Conservation (phyloP, 1,140 invertebrate genomes). For the Aricia agestis region DNA sequence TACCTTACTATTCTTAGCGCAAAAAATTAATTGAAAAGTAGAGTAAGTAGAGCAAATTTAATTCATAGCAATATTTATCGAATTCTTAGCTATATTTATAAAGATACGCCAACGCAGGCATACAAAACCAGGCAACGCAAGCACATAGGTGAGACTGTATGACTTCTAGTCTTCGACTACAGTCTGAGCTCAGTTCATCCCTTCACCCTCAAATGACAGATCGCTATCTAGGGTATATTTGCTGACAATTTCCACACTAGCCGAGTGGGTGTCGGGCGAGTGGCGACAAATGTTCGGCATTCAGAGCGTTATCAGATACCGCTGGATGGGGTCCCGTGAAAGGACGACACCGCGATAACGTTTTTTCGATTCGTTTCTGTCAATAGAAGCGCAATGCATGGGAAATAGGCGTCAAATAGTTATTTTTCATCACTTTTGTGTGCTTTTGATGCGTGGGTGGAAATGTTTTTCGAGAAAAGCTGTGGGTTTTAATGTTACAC, state of each 20-base stretch:
- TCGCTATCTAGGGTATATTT: conserved; percentile 65
- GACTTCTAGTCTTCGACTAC: too few relatives aligned
- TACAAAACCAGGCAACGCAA: background rate
- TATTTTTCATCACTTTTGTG: conserved; percentile 34
- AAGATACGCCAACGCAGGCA: too few relatives aligned
- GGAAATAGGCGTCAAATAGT: conserved; percentile 56
- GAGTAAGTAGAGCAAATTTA: too few relatives aligned
- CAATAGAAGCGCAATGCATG: conserved; percentile 59
- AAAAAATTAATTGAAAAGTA: too few relatives aligned
- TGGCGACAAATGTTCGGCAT: conserved; percentile 64
- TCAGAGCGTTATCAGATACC: conserved; percentile 69
- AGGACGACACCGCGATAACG: conserved; percentile 57
- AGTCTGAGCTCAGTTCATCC: conserved; percentile 27
- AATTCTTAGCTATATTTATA: too few relatives aligned
- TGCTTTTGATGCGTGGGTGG: background rate
- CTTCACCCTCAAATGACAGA: conserved; percentile 58
- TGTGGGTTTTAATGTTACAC: too few relatives aligned
- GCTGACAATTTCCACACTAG: conserved; percentile 73
- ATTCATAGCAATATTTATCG: too few relatives aligned
- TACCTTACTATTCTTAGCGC: too few relatives aligned
- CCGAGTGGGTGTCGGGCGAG: conserved; percentile 51
- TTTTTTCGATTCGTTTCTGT: conserved; percentile 61
- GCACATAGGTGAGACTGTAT: too few relatives aligned
- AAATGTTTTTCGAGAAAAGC: too few relatives aligned
- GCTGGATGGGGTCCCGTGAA: conserved; percentile 62